These are phyloP conservation scores for Anser cygnoides DNA, from an alignment of 2,113 vertebrate species.

Conservation along the genomic window DNA sequence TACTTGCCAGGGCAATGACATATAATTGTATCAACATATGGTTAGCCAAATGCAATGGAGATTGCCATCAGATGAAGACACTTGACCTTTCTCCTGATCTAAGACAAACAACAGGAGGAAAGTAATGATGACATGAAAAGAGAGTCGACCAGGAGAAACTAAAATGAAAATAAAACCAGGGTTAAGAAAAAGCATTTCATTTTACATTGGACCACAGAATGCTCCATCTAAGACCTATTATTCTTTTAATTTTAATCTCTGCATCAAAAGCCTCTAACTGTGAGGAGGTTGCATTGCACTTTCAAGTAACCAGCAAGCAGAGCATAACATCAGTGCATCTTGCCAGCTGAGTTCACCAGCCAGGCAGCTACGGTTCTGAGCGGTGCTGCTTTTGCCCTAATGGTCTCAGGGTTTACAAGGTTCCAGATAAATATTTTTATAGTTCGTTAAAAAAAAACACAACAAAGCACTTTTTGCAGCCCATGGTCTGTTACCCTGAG, in stretches of 20 bases:
- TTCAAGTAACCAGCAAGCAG: background rate
- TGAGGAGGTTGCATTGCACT: background rate
- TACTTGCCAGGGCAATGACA: background rate
- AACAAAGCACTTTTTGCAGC: background rate
- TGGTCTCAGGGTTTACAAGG: rapidly evolving
- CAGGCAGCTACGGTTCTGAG: rapidly evolving
- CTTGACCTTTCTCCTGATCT: background rate
- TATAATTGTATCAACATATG: background rate
- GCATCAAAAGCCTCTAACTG: background rate
- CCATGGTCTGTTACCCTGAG: background rate
- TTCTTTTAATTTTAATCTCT: background rate
- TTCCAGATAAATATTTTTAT: background rate
- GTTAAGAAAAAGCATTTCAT: background rate
- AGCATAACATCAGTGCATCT: rapidly evolving
- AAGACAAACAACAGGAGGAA: background rate
- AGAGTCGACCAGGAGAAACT: background rate
- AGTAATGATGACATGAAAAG: background rate
- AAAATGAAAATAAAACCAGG: background rate
- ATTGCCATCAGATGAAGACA: background rate
- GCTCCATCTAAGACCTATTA: background rate
- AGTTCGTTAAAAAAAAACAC: background rate
- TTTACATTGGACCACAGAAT: background rate
- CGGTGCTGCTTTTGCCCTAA: background rate
- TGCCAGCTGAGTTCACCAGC: background rate
- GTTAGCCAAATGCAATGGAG: background rate